phyloP scores from a whole-genome alignment of 2,797 vertebrate genomes.

The Pangasius larnaudii region DNA sequence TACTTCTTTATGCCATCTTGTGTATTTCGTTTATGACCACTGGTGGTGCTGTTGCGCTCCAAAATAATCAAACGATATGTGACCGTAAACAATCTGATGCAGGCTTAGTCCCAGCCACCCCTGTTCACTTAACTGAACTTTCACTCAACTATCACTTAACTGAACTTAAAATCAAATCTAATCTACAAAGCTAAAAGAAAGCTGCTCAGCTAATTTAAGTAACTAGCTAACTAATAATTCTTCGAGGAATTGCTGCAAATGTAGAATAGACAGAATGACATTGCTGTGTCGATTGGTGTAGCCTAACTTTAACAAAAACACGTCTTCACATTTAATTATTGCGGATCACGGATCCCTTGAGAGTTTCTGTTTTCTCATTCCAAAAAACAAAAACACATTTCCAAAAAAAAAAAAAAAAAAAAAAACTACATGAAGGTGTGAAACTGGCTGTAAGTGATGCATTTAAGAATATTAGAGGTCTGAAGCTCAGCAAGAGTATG shows the following conservation, averaged over 20 bases:
- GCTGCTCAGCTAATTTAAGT: neutral
- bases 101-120: neutral
- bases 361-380: neutral
- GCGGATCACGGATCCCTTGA: neutral
- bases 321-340: neutral
- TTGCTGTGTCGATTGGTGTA: neutral
- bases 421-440: neutral
- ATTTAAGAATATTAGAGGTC: neutral
- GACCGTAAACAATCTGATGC: neutral
- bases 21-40: neutral
- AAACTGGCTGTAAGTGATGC: neutral
- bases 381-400: neutral
- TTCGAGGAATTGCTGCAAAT: neutral
- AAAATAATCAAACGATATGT: neutral
- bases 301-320: neutral
- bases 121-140: too few relatives aligned
- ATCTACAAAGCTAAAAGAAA: neutral
- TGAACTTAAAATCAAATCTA: neutral
- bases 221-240: neutral
- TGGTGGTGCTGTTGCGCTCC: neutral
- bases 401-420: too few relatives aligned
- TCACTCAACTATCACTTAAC: neutral
- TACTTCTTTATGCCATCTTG: neutral
- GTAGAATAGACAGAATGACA: neutral
- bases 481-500: slow-evolving; percentile 7